phyloP scores from a whole-genome alignment of 2,888 invertebrate genomes.

The Tetropium fuscum region DNA sequence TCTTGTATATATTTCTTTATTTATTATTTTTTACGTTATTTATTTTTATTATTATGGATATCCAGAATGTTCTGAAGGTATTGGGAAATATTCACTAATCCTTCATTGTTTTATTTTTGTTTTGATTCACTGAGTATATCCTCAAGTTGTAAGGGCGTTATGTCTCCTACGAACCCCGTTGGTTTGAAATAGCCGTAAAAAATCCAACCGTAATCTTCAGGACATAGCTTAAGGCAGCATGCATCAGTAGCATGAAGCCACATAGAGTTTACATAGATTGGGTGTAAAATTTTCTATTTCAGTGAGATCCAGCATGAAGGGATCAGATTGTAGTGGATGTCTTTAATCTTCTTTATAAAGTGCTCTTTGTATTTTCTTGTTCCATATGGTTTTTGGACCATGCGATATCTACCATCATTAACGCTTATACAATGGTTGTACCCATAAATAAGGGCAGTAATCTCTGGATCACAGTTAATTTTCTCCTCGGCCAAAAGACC shows the following conservation, averaged over 20 bases:
- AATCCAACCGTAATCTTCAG: slow-evolving; percentile 33
- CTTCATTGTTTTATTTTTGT: too few species aligned
- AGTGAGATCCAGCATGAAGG: not conserved
- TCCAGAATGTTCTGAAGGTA: too few species aligned
- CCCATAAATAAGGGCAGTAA: not conserved
- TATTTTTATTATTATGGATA: too few species aligned
- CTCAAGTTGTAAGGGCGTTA: not conserved
- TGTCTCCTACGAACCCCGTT: not conserved
- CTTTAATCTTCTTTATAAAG: not conserved
- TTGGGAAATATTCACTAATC: too few species aligned
- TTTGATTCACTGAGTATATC: too few species aligned
- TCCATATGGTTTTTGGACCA: not conserved
- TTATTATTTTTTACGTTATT: too few species aligned
- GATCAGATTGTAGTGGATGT: not conserved
- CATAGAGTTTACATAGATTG: slow-evolving; percentile 39
- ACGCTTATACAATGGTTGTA: not conserved
- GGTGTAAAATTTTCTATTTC: slow-evolving; percentile 34
- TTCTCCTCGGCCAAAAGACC: not conserved
- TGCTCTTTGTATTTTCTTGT: not conserved
- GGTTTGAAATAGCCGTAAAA: not conserved
- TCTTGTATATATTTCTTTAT: too few species aligned
- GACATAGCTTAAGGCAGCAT: slow-evolving; percentile 18
- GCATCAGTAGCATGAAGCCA: slow-evolving; percentile 36
- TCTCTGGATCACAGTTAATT: not conserved
- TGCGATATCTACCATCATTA: not conserved